Base-by-base conservation (phyloP, 2,888 invertebrate genomes). In the Monopis laevigella region DNA sequence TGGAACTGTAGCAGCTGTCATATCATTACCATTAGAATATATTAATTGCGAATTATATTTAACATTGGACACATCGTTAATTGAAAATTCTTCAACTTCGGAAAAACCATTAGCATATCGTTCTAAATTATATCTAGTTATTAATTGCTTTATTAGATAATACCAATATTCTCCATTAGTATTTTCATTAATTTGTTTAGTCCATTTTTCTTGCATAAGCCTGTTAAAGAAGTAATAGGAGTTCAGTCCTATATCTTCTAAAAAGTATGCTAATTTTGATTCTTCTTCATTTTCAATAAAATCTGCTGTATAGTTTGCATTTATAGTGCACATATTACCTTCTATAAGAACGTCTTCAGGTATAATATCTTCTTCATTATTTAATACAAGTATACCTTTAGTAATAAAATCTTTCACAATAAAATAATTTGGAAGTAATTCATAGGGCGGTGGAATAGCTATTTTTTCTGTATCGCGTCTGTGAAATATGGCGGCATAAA, bases 231-330 rank as follows among this genome's bases (percentile, higher is more conserved):
- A 86, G 68, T 88, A 88, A 64, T 80, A 88, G 0, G 83, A 61
- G 60, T 88, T 89, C 46, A 88, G 68, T 38, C 86, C 88, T 43
- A 89, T 66, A 55, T 89, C 89, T 63, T 90, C 88, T n/a, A 84
- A 84, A 63, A 88, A 89, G 61, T 89, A 89, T 32, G 85, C 82
- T 42, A 89, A 51, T 51, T 82, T 82, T 45, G 82, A 77, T 48
- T 88, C 87, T n/a, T 75, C 63, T 46, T 67, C 59, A 29, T 71
- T 66, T 27, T 71, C 65, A 40, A 59, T 62, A 45, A 72, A 68
- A 43, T 71, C 58, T 11, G 57, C 50, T 38, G 80, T 78, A 40
- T 80, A 80, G 51, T 77, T 72, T 18, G 70, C 62, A 43, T 69
- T 64, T 19, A 80, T 48, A 35, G 63, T 56, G 42, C 72, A 80